Evolutionary conservation across 2,797 vertebrate genomes (phyloP).

Genomic region (Anniella stebbinsi): DNA sequence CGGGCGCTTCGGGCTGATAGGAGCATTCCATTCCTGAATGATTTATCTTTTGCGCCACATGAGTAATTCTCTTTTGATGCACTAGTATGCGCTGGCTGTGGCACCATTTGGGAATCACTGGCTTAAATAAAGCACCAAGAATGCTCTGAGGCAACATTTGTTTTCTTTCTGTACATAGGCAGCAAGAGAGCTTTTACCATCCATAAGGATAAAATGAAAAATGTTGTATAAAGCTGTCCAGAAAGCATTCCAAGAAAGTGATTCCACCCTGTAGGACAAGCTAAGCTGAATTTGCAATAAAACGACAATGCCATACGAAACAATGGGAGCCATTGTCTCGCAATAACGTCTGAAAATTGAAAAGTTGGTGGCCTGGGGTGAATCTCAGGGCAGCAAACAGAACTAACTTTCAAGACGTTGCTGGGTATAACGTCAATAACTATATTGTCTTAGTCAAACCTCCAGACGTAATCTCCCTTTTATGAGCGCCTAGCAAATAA

Average conservation of each 20-base stretch:
- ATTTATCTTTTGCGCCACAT: neutral
- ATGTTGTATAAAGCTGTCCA: slow-evolving; percentile 42
- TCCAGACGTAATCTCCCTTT: slow-evolving; percentile 63
- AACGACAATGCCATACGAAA: slow-evolving; percentile 64
- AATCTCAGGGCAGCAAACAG: slow-evolving; percentile 71
- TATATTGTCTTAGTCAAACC: slow-evolving; percentile 66
- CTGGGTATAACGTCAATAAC: slow-evolving; percentile 62
- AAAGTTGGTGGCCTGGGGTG: slow-evolving; percentile 73
- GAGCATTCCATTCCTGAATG: neutral
- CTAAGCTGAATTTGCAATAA: slow-evolving; percentile 52
- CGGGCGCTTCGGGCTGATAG: no score
- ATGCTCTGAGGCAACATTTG: neutral
- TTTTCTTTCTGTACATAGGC: slow-evolving; percentile 43
- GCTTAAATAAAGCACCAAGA: slow-evolving; percentile 49
- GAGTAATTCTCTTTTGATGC: neutral
- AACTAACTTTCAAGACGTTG: slow-evolving; percentile 67
- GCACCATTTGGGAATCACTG: neutral
- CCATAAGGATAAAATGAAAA: slow-evolving; percentile 41
- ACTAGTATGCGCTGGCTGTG: neutral
- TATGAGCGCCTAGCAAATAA: slow-evolving; percentile 69
- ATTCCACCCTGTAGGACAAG: slow-evolving; percentile 47
- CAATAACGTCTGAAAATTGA: slow-evolving; percentile 74
- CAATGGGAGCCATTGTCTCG: slow-evolving; percentile 71
- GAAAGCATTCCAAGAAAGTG: neutral
- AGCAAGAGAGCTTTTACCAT: slow-evolving; percentile 27